Conservation (phyloP, 1,140 invertebrate genomes). For the Orchestia grillus region DNA sequence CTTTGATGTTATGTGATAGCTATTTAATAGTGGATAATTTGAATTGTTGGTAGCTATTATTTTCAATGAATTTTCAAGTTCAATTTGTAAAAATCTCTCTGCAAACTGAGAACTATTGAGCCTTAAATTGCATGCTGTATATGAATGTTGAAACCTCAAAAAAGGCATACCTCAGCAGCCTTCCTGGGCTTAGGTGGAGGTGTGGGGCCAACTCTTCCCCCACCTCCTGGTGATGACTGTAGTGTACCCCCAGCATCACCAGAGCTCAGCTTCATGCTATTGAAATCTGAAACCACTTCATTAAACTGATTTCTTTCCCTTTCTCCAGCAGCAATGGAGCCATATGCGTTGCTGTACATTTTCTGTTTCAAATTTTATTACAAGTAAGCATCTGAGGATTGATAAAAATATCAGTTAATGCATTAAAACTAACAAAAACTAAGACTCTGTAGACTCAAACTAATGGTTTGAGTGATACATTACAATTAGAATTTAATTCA, state of each 20-base stretch:
- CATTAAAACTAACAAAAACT: too few relatives aligned
- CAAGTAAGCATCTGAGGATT: too few relatives aligned
- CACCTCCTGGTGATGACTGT: neutral
- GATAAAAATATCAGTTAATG: too few relatives aligned
- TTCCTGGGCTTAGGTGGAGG: constrained; percentile 23
- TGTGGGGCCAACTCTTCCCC: neutral
- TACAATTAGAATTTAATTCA: too few relatives aligned
- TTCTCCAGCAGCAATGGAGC: neutral
- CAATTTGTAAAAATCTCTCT: too few relatives aligned
- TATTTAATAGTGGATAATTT: too few relatives aligned
- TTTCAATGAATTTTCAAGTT: too few relatives aligned
- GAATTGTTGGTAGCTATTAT: too few relatives aligned
- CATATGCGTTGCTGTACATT: constrained; percentile 17
- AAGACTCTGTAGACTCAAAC: too few relatives aligned
- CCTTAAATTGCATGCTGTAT: neutral
- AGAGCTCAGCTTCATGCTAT: neutral
- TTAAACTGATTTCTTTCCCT: constrained; percentile 22
- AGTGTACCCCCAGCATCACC: neutral
- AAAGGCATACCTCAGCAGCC: neutral
- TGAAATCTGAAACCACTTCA: neutral
- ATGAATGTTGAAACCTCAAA: neutral
- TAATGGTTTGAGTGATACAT: too few relatives aligned
- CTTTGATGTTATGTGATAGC: too few relatives aligned
- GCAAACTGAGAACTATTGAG: too few relatives aligned
- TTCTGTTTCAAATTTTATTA: neutral